Conservation (phyloP, 2,888 invertebrate genomes). For the Kryphioiulus occultus region DNA sequence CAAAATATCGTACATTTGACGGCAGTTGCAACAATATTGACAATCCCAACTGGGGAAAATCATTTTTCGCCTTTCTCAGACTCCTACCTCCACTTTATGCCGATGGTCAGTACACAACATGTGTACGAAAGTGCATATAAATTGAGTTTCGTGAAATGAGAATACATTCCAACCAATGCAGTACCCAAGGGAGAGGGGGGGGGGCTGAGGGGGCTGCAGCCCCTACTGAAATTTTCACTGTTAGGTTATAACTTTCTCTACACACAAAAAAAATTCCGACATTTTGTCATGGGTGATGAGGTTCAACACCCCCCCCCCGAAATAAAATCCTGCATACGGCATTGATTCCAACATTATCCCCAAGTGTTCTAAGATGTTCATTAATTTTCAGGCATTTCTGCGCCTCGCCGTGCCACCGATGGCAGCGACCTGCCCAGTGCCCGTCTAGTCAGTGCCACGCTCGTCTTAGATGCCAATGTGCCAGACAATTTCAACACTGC, state of each 20-base stretch:
- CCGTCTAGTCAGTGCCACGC: constrained; percentile 50
- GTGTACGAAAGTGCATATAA: background rate
- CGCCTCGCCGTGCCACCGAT: constrained; percentile 47
- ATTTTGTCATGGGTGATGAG: too few relatives aligned
- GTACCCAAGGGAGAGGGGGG: too few relatives aligned
- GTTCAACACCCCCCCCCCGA: too few relatives aligned
- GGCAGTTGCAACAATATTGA: constrained; percentile 53
- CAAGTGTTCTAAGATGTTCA: background rate
- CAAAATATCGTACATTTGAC: constrained; percentile 53
- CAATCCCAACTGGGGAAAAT: constrained; percentile 53
- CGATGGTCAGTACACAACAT: constrained; percentile 50
- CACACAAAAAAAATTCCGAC: too few relatives aligned
- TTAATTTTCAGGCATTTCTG: constrained; percentile 50
- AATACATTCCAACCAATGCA: too few relatives aligned
- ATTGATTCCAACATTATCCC: too few relatives aligned
- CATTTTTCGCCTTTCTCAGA: constrained; percentile 47
- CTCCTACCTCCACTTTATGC: constrained; percentile 52
- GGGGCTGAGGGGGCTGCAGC: too few relatives aligned
- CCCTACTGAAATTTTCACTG: too few relatives aligned
- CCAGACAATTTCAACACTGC: constrained; percentile 50
- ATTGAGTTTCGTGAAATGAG: too few relatives aligned
- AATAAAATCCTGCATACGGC: too few relatives aligned
- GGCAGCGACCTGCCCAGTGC: constrained; percentile 51
- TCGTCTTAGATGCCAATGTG: constrained; percentile 51
- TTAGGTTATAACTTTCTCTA: too few relatives aligned